Evolutionary conservation across 2,113 vertebrate species (phyloP).

Genomic region (Casuarius casuarius): DNA sequence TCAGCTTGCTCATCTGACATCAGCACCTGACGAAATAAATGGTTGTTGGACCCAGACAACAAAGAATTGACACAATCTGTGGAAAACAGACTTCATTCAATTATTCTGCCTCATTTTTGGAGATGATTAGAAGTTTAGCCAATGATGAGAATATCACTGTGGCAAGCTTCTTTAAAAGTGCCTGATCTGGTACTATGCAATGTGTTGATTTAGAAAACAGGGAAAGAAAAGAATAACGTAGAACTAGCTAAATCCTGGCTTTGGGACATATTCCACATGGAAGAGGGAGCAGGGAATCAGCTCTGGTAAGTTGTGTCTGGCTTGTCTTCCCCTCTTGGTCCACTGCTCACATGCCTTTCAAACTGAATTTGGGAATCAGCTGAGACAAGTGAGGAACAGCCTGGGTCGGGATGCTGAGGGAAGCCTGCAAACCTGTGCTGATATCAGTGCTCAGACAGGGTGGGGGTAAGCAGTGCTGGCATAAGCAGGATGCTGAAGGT

Average conservation of each 20-base stretch:
- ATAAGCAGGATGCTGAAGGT: not conserved
- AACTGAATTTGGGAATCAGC: not conserved
- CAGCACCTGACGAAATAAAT: not conserved
- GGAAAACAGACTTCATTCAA: not conserved
- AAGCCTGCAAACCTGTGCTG: not conserved
- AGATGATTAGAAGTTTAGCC: not conserved
- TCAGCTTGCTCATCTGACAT: not conserved
- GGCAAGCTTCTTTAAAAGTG: not conserved
- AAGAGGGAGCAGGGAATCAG: not conserved
- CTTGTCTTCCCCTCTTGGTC: not conserved
- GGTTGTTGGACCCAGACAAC: rapidly evolving
- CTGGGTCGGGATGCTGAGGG: not conserved
- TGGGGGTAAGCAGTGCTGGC: rapidly evolving
- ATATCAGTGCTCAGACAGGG: rapidly evolving
- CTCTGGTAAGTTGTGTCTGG: not conserved
- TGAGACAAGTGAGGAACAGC: not conserved
- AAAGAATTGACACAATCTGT: not conserved
- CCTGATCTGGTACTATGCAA: not conserved
- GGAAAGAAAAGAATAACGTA: not conserved
- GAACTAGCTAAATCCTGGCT: not conserved
- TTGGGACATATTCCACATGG: not conserved
- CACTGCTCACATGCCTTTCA: not conserved
- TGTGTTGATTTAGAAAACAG: not conserved
- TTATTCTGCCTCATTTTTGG: not conserved
- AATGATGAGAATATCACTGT: not conserved